Conservation (phyloP, 1,140 invertebrate species). For the Neodiprion lecontei region DNA sequence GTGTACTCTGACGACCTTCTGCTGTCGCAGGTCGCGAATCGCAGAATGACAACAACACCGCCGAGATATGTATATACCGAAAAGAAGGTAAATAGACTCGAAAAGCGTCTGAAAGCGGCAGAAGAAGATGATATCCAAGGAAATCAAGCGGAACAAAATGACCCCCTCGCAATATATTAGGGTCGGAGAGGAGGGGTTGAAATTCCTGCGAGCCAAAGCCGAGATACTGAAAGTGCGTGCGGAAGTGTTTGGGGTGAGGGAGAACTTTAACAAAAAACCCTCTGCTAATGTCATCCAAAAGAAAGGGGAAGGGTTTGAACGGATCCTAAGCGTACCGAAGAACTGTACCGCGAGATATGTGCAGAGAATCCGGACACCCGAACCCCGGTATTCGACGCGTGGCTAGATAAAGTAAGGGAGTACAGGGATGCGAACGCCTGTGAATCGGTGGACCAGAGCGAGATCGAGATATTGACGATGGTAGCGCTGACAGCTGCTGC, state of each 20-base stretch:
- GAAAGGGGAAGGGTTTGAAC: not conserved
- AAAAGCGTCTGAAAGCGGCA: not conserved
- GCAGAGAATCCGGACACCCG: not conserved
- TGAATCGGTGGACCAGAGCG: not conserved
- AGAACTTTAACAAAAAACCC: slow-evolving; percentile 9
- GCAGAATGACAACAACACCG: no score
- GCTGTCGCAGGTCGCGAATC: no score
- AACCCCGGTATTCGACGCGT: not conserved
- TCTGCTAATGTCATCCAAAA: not conserved
- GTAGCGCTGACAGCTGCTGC: not conserved
- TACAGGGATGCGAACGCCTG: not conserved
- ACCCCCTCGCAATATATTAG: slow-evolving; percentile 11
- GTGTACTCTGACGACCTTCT: no score
- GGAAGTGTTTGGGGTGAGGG: slow-evolving; percentile 2
- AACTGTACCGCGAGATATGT: not conserved
- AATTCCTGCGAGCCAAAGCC: not conserved
- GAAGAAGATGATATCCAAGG: not conserved
- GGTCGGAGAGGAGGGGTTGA: not conserved
- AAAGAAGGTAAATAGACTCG: no score
- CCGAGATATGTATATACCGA: no score
- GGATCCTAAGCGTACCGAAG: not conserved
- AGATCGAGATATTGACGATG: not conserved
- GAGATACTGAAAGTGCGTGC: not conserved
- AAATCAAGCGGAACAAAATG: slow-evolving; percentile 10
- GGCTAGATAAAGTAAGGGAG: not conserved